phyloP scores from a whole-genome alignment of 2,888 invertebrate genomes.

The Tachina grossa region DNA sequence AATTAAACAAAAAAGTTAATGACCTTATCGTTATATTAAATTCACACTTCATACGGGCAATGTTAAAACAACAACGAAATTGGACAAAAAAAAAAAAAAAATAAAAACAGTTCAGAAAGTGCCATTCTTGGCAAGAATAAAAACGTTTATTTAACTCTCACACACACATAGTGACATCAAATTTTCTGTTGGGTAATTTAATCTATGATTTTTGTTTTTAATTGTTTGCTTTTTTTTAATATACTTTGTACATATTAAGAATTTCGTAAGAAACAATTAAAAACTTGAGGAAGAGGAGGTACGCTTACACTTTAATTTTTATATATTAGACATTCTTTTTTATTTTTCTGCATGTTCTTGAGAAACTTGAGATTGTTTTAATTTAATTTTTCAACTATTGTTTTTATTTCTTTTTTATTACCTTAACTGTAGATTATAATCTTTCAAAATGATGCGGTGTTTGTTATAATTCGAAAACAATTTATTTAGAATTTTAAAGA shows the following conservation, averaged over 20 bases:
- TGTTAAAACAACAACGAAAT: not conserved
- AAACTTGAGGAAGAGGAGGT: not conserved
- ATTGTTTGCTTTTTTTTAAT: not conserved
- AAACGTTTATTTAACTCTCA: not conserved
- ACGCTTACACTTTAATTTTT: constrained; percentile 1
- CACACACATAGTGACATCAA: constrained; percentile 14
- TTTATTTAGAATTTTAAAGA: constrained; percentile 9
- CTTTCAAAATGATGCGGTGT: constrained; percentile 14
- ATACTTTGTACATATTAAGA: not conserved
- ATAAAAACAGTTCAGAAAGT: not conserved
- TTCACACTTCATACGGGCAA: not conserved
- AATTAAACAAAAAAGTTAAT: not conserved
- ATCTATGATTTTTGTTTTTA: constrained; percentile 14
- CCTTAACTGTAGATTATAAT: constrained; percentile 34
- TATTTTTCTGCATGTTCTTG: not conserved
- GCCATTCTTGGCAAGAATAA: constrained; percentile 5
- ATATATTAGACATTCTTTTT: not conserved
- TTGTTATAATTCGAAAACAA: not conserved
- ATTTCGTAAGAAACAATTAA: constrained; percentile 30
- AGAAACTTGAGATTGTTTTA: not conserved
- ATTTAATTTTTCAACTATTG: not conserved
- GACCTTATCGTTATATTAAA: constrained; percentile 9
- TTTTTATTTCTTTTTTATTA: constrained; percentile 13
- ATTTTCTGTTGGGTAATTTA: constrained; percentile 29
- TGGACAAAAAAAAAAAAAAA: not conserved